Evolutionary conservation across 2,113 vertebrate species (phyloP).

Genomic region (Cottus gobio): DNA sequence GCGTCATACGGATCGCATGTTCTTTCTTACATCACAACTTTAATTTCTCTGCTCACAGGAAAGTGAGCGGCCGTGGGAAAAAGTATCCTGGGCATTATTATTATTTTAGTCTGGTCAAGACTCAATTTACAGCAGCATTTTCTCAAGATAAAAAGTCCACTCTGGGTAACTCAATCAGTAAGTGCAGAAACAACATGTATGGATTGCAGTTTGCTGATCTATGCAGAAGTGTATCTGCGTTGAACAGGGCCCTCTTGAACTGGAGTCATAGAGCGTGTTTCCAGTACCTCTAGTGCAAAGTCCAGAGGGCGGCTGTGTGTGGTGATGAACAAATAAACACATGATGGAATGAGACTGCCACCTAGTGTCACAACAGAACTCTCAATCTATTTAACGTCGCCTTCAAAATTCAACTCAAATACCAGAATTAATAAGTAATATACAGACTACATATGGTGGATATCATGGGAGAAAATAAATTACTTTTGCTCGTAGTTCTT

Average conservation of each 20-base stretch:
- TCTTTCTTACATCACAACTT: slow-evolving; percentile 10
- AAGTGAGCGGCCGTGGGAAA: background rate
- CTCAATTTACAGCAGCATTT: background rate
- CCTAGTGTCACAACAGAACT: slow-evolving; percentile 49
- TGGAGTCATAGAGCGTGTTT: background rate
- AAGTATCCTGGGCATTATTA: background rate
- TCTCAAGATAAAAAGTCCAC: background rate
- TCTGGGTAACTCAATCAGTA: background rate
- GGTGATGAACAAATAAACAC: background rate
- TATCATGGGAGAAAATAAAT: background rate
- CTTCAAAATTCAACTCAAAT: background rate
- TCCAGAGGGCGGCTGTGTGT: slow-evolving; percentile 18
- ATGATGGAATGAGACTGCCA: slow-evolving; percentile 42
- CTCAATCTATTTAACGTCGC: background rate
- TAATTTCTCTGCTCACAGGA: background rate
- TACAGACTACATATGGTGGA: background rate
- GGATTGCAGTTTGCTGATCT: background rate
- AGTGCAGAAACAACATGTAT: background rate
- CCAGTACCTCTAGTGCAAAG: slow-evolving; percentile 17
- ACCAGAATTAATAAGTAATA: background rate
- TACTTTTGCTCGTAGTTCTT: background rate
- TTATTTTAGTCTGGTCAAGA: background rate
- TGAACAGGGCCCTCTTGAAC: background rate
- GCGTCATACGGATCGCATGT: slow-evolving; percentile 32
- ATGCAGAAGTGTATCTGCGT: background rate